Evolutionary conservation across 1,140 invertebrate species (phyloP).

Genomic region (Xylocopa sonorina): DNA sequence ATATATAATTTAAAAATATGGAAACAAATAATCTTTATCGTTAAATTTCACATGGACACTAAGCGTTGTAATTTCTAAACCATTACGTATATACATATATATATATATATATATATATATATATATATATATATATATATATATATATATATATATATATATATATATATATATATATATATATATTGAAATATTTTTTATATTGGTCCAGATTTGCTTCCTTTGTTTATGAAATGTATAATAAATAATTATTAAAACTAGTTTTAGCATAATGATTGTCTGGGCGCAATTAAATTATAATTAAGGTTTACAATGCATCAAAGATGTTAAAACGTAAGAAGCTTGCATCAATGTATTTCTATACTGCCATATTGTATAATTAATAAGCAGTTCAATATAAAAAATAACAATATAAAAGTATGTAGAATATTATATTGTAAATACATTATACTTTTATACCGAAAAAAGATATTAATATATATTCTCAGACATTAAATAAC

Average conservation of each 20-base stretch:
- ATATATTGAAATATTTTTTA: slow-evolving; percentile 2
- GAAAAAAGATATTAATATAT: slow-evolving; percentile 15
- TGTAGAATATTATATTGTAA: slow-evolving; percentile 20
- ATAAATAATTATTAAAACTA: slow-evolving; percentile 7
- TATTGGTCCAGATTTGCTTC: slow-evolving; percentile 14
- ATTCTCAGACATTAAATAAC: slow-evolving; percentile 1
- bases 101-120: too few species aligned
- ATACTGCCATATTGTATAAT: not conserved
- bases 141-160: too few species aligned
- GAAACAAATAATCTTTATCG: not conserved
- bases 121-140: too few species aligned
- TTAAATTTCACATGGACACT: slow-evolving; percentile 7
- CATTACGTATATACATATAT: not conserved
- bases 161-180: too few species aligned
- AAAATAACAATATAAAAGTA: slow-evolving; percentile 7
- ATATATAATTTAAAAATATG: slow-evolving; percentile 2
- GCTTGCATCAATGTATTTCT: slow-evolving; percentile 27
- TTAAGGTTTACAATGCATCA: not conserved
- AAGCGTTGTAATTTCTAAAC: slow-evolving; percentile 7
- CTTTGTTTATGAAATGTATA: not conserved
- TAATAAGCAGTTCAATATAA: not conserved
- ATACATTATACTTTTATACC: not conserved
- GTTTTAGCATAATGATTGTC: not conserved
- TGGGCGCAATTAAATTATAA: not conserved
- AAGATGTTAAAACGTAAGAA: slow-evolving; percentile 9